Evolutionary conservation across 2,888 invertebrate genomes (phyloP).

Genomic region (Augochlorella aurata): DNA sequence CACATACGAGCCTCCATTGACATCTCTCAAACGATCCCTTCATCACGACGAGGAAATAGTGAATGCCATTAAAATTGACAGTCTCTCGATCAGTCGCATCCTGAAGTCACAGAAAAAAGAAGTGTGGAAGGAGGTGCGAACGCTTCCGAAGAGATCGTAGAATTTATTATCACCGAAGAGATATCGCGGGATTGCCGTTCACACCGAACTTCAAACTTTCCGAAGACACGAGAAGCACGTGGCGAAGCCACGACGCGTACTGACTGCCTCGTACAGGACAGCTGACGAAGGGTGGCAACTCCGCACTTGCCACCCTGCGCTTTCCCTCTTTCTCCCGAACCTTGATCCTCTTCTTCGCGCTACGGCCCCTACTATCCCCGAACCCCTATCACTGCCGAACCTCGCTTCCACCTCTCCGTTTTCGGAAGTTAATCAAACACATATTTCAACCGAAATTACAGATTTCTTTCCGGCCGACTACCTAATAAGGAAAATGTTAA

Average conservation of each 20-base stretch:
- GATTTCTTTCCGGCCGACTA: background rate
- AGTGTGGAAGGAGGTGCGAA: background rate
- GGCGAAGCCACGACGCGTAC: constrained; percentile 78
- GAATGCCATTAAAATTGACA: background rate
- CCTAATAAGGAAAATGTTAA: background rate
- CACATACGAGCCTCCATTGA: constrained; percentile 9
- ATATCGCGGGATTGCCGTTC: background rate
- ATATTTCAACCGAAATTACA: background rate
- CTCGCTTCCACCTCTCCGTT: background rate
- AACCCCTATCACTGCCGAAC: constrained; percentile 3
- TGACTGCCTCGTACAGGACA: constrained; percentile 74
- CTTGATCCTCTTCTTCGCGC: constrained; percentile 17
- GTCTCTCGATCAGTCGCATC: constrained; percentile 15
- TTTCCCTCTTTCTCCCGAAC: constrained; percentile 36
- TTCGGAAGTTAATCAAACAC: background rate
- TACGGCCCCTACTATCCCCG: background rate
- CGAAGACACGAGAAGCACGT: constrained; percentile 75
- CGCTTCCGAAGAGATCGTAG: background rate
- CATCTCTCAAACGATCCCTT: background rate
- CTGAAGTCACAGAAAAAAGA: background rate
- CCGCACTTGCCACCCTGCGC: constrained; percentile 51
- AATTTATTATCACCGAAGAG: background rate
- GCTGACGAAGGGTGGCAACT: constrained; percentile 75
- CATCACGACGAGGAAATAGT: background rate
- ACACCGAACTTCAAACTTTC: background rate